Evolutionary conservation across 2,888 invertebrate species (phyloP), one percentile per base, ranked within the genome.

Genomic region (Habroteleia sp.): DNA sequence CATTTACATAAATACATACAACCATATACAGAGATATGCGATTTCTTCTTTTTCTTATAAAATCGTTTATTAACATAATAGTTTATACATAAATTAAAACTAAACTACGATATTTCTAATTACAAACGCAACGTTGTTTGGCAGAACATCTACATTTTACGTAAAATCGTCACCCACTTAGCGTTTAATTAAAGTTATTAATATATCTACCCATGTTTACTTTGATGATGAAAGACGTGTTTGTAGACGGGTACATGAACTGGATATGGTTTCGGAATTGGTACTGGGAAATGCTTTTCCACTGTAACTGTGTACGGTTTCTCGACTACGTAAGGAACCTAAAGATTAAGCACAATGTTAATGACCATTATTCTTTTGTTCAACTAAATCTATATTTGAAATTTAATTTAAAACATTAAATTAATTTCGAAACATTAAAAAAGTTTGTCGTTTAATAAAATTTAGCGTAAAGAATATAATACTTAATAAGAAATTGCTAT

Each of bases 241-340:
- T 91, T 91, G 56, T 91, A 90, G 14, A 91, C 85, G 1, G 92
- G 92, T 1, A 92, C 90, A 76, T 91, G 89, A 13, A 91, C 88
- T 3, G 91, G 91, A 52, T 91, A 91, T 1, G 91, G 91, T 80
- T 89, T 90, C 69, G 91, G 91, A 8, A 92, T 91, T 4, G 89
- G 89, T 1, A 91, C 90, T 23, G 91, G 84, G 5, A 91, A 91
- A 20, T 91, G 89, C 80, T 86, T 91, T 79, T 91, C 92, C 3
- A 90, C 89, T 1, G 91, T 91, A 2, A 91, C 89, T 66, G 91
- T 88, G 41, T 91, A 90, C 39, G 91, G 91, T 81, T 89, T 91
- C 80, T 91, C 91, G 0, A 92, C 91, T 6, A 91, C 90, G 81
- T 91, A 91, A 0, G 92, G 92, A 25, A 91, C 83, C 86, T 87